A percentile compares a stretch with the other conserved stretches of the same genome.
phyloP scores from a whole-genome alignment of 2,888 invertebrate species.

The Blastobasis lacticolella region DNA sequence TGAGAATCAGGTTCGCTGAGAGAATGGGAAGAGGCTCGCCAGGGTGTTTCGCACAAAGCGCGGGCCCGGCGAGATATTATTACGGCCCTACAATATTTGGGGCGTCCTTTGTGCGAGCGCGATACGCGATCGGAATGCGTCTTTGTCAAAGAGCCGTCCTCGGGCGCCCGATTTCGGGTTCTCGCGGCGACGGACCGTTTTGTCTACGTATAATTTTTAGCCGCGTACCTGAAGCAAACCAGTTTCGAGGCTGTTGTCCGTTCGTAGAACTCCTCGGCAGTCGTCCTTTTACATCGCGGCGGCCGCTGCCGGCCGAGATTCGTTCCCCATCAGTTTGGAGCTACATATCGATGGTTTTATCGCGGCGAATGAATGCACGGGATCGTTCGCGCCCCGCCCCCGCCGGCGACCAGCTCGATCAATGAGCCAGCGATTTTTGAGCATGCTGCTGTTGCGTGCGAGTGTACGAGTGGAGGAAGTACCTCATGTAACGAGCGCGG shows the following conservation, averaged over 20 bases:
- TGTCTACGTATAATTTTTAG: conserved; percentile 66
- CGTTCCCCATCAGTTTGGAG: conserved; percentile 26
- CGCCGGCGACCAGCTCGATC: conserved; percentile 23
- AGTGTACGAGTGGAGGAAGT: conserved; percentile 30
- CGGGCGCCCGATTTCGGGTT: conserved; percentile 49
- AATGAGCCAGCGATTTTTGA: conserved; percentile 36
- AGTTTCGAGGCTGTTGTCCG: conserved; percentile 43
- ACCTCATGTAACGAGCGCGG: conserved; percentile 20
- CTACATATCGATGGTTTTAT: conserved; percentile 33
- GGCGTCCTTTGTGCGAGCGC: conserved; percentile 27
- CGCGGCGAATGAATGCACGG: conserved; percentile 32
- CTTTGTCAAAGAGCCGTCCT: conserved; percentile 49
- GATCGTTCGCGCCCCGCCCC: conserved; percentile 35
- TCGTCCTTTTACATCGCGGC: conserved; percentile 40
- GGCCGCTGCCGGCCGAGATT: conserved; percentile 31
- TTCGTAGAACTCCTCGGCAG: conserved; percentile 49
- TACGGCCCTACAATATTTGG: conserved; percentile 24
- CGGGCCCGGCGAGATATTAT: conserved; percentile 12
- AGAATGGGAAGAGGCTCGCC: not conserved
- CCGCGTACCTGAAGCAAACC: conserved; percentile 64
- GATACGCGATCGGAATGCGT: conserved; percentile 53
- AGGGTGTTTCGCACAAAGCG: conserved; percentile 10
- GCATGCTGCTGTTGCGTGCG: conserved; percentile 32
- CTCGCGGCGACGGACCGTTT: conserved; percentile 32
- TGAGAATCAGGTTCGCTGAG: not conserved